Conservation (phyloP, 2,113 vertebrate genomes). For the Notothenia coriiceps region DNA sequence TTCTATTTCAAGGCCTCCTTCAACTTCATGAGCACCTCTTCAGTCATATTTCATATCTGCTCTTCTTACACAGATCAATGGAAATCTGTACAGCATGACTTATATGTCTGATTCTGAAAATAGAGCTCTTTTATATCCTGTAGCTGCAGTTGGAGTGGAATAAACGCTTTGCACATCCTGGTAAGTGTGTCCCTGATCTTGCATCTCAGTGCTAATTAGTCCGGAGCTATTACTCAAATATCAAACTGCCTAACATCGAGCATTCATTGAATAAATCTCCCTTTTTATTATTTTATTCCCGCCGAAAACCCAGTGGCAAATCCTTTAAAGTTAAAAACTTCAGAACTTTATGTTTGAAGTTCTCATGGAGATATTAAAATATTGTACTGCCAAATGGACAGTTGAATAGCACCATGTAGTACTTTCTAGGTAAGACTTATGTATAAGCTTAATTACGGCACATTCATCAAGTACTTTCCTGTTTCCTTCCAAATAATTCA, state of each 20-base stretch:
- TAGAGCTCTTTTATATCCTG: constrained; percentile 8
- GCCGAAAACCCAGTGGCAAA: background rate
- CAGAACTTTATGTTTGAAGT: background rate
- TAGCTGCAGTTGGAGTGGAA: constrained; percentile 14
- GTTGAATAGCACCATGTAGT: background rate
- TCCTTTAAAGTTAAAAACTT: constrained; percentile 1
- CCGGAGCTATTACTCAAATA: background rate
- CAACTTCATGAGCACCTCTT: constrained; percentile 30
- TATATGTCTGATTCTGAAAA: constrained; percentile 33
- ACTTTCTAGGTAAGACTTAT: background rate
- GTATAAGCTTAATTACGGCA: background rate
- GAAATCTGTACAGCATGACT: constrained; percentile 33
- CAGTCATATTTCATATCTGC: constrained; percentile 43
- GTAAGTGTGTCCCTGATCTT: constrained; percentile 17
- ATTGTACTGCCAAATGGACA: background rate
- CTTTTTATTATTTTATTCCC: constrained; percentile 1
- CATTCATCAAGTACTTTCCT: constrained; percentile 24
- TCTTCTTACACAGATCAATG: constrained; percentile 17
- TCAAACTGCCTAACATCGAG: constrained; percentile 3
- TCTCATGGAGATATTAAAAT: background rate
- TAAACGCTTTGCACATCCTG: background rate
- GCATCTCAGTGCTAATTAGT: constrained; percentile 35
- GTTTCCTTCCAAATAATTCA: constrained; percentile 51
- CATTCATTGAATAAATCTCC: constrained; percentile 4
- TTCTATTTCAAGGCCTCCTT: constrained; percentile 26